Evolutionary conservation across 2,888 invertebrate genomes (phyloP).

Genomic region (Oligia strigilis): DNA sequence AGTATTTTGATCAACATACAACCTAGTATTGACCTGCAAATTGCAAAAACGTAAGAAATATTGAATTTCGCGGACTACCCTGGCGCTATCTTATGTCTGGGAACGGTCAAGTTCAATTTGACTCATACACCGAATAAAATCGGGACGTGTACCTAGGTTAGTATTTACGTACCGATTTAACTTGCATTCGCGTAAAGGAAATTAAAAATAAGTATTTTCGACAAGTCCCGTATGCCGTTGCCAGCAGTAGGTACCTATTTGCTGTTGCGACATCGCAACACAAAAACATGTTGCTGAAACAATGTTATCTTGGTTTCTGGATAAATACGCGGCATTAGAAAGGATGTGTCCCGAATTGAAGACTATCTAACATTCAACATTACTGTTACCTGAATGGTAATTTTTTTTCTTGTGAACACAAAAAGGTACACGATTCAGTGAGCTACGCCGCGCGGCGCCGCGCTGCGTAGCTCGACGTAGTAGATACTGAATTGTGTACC

Average conservation of each 20-base stretch:
- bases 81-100: not conserved
- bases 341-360: not conserved
- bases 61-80: not conserved
- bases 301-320: not conserved
- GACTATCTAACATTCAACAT: constrained; percentile 1
- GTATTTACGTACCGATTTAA: not conserved
- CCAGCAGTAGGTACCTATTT: not conserved
- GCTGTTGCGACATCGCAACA: not conserved
- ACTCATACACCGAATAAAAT: not conserved
- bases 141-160: not conserved
- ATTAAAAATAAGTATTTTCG: not conserved
- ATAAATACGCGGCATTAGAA: not conserved
- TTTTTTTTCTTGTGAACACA: not conserved
- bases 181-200: not conserved
- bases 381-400: not conserved
- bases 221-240: not conserved
- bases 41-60: not conserved
- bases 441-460: too few species aligned
- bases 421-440: too few species aligned
- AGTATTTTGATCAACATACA: not conserved
- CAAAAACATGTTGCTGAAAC: not conserved
- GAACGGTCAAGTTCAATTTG: not conserved
- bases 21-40: not conserved
- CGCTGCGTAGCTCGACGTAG: too few species aligned
- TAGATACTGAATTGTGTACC: too few species aligned